Percentiles rank a stretch among this genome's conserved stretches.
phyloP scores from a whole-genome alignment of 2,888 invertebrate genomes.

The Nymphalis c-album region DNA sequence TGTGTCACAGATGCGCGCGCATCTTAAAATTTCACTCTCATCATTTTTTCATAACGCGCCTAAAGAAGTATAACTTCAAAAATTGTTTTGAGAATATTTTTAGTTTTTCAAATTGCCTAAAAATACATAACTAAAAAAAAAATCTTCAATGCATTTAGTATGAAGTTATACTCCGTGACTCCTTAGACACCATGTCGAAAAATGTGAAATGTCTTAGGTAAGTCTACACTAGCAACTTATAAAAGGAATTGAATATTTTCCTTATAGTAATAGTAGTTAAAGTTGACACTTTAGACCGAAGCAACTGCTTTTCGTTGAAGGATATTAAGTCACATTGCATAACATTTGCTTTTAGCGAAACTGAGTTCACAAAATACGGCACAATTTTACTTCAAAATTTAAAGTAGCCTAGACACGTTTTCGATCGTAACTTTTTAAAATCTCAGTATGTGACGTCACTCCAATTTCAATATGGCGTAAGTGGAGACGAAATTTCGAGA shows the following conservation, averaged over 20 bases:
- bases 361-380: neutral
- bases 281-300: neutral
- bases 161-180: no score
- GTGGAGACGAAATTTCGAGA: neutral
- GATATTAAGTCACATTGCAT: neutral
- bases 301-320: neutral
- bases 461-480: constrained; percentile 5
- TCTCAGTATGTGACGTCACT: neutral
- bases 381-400: neutral
- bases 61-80: no score
- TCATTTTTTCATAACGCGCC: no score
- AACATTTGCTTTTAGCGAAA: constrained; percentile 1
- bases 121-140: no score
- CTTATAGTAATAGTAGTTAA: neutral
- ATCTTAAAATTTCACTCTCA: no score
- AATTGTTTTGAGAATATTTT: no score
- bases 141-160: no score
- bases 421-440: neutral
- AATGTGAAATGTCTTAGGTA: neutral
- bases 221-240: neutral
- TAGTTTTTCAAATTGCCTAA: no score
- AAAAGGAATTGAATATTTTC: neutral
- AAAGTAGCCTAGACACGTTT: no score
- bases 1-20: no score
- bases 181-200: no score